A percentile compares a stretch with the other conserved stretches of the same genome.
phyloP scores from a whole-genome alignment of 2,797 vertebrate species.

The Lerista edwardsae region DNA sequence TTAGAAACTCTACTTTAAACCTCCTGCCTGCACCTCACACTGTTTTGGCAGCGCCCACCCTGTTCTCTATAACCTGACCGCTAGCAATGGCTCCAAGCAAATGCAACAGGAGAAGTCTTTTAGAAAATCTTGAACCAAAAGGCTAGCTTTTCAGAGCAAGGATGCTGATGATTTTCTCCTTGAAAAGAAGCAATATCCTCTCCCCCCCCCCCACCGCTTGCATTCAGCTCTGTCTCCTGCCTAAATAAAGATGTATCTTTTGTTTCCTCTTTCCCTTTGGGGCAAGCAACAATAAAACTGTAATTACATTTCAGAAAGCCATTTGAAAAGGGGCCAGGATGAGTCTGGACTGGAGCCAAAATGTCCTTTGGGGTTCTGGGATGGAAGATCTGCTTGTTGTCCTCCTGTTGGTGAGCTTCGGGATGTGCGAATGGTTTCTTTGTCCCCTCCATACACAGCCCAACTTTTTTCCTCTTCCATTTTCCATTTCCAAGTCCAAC shows the following conservation, averaged over 20 bases:
- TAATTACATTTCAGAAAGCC: conserved; percentile 26
- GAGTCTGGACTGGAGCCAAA: not conserved
- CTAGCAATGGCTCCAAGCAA: not conserved
- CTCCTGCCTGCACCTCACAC: not conserved
- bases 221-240: not conserved
- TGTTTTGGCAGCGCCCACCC: too few relatives aligned
- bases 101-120: not conserved
- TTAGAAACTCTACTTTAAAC: conserved; percentile 5
- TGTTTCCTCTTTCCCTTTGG: not conserved
- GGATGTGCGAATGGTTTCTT: not conserved
- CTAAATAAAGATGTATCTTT: not conserved
- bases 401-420: not conserved
- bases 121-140: not conserved
- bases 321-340: not conserved
- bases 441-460: not conserved
- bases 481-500: not conserved
- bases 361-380: not conserved
- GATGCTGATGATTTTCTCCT: not conserved
- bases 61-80: not conserved
- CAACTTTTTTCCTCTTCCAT: not conserved
- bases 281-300: conserved; percentile 19
- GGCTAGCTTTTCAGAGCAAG: not conserved
- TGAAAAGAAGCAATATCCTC: not conserved
- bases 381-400: not conserved
- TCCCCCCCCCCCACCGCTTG: not conserved